Percentiles rank a stretch among this genome's conserved stretches.
Conservation (phyloP, 1,140 invertebrate genomes). For the Scaptodrosophila lebanonensis region DNA sequence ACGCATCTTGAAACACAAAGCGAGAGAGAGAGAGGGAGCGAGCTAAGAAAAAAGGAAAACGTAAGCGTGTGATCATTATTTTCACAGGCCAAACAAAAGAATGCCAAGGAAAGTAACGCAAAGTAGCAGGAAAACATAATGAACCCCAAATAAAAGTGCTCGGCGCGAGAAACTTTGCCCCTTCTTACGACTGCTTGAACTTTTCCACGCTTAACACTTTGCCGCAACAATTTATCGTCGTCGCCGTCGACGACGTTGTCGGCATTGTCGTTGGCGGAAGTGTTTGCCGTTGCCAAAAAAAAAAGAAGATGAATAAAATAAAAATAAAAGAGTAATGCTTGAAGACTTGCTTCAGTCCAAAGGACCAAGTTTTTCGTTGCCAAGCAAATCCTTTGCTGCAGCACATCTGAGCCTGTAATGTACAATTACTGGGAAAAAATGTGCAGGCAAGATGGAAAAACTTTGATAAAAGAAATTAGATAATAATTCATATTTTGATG, state of each 20-base stretch:
- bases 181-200: conserved; percentile 28
- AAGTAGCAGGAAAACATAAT: conserved; percentile 41
- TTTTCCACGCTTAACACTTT: conserved; percentile 59
- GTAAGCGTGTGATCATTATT: conserved; percentile 55
- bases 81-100: conserved; percentile 41
- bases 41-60: conserved; percentile 37
- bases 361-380: conserved; percentile 48
- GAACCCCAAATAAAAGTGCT: conserved; percentile 61
- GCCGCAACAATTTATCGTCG: conserved; percentile 58
- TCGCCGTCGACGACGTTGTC: background rate
- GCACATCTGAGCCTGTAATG: conserved; percentile 10
- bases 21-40: background rate
- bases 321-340: no score
- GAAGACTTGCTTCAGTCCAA: conserved; percentile 8
- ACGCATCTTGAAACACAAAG: conserved; percentile 16
- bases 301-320: conserved; percentile 22
- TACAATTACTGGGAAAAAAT: no score
- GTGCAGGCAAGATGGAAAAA: no score
- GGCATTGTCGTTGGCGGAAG: conserved; percentile 46
- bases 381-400: conserved; percentile 38
- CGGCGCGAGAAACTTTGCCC: conserved; percentile 42
- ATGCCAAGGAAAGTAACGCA: background rate
- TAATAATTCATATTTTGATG: no score
- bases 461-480: no score
- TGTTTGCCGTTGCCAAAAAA: conserved; percentile 60